Percentiles rank a stretch among this genome's conserved stretches.
Evolutionary conservation across 2,888 invertebrate genomes (phyloP).

Genomic region (Catocala sponsa): DNA sequence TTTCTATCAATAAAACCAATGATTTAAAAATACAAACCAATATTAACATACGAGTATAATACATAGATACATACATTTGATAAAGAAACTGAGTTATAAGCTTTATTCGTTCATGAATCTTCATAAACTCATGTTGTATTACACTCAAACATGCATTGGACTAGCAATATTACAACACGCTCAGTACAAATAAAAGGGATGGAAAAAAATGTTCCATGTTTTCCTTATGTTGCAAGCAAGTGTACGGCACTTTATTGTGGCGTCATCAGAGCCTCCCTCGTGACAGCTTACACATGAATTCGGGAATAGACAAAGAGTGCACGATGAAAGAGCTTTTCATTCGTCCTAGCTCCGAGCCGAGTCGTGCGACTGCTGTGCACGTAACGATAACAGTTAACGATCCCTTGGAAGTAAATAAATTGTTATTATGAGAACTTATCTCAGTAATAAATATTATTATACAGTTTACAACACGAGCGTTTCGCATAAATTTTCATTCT

Average conservation of each 20-base stretch:
- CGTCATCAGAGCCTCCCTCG: slow-evolving; percentile 65
- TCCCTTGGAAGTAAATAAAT: slow-evolving; percentile 54
- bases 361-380: slow-evolving; percentile 61
- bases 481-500: slow-evolving; percentile 28
- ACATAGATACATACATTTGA: too few species aligned
- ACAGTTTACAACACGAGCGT: slow-evolving; percentile 30
- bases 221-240: slow-evolving; percentile 57
- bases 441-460: slow-evolving; percentile 42
- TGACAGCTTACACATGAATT: slow-evolving; percentile 76
- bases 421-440: slow-evolving; percentile 39
- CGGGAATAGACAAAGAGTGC: slow-evolving; percentile 76
- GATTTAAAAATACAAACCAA: too few species aligned
- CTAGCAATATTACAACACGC: slow-evolving; percentile 26
- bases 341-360: slow-evolving; percentile 57
- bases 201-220: slow-evolving; percentile 32
- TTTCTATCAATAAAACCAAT: too few species aligned
- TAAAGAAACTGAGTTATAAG: too few species aligned
- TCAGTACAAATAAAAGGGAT: slow-evolving; percentile 39
- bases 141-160: slow-evolving; percentile 28
- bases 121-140: slow-evolving; percentile 22
- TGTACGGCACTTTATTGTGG: slow-evolving; percentile 72
- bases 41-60: too few species aligned
- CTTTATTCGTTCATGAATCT: neutral
- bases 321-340: slow-evolving; percentile 75
- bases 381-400: slow-evolving; percentile 70